Percentiles rank a stretch among this genome's conserved stretches.
phyloP scores from a whole-genome alignment of 2,797 vertebrate species.

The Karalla daura region DNA sequence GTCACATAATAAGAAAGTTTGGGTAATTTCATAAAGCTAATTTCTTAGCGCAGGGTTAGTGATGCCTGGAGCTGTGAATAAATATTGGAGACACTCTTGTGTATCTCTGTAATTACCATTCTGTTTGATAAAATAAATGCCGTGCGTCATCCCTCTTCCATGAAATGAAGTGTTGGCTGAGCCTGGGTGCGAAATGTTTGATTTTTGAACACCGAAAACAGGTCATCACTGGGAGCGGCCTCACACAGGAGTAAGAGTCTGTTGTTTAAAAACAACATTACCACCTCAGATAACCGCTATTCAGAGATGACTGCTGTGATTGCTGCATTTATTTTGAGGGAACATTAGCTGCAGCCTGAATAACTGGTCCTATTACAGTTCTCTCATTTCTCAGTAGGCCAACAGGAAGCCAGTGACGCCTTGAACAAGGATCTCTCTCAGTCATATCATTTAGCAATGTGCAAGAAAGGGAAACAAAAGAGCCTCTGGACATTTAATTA shows the following conservation, averaged over 20 bases:
- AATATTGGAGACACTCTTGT: constrained; percentile 50
- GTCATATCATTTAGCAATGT: constrained; percentile 29
- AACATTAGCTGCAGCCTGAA: constrained; percentile 47
- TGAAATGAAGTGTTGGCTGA: constrained; percentile 58
- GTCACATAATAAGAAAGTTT: constrained; percentile 24
- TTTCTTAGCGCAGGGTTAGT: constrained; percentile 40
- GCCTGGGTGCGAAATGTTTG: constrained; percentile 41
- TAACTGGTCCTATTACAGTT: constrained; percentile 47
- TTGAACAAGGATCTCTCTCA: constrained; percentile 42
- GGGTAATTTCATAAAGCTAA: constrained; percentile 37
- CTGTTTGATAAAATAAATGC: constrained; percentile 56
- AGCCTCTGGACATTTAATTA: constrained; percentile 6
- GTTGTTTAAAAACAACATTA: constrained; percentile 34
- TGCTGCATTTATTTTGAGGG: constrained; percentile 34
- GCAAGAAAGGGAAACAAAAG: constrained; percentile 27
- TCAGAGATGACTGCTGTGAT: constrained; percentile 33
- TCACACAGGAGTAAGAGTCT: constrained; percentile 30
- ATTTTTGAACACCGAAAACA: constrained; percentile 42
- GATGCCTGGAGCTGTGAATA: constrained; percentile 48
- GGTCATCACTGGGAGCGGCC: constrained; percentile 32
- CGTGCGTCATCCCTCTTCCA: constrained; percentile 47
- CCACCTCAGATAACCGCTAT: constrained; percentile 46
- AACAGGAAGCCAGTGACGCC: constrained; percentile 43
- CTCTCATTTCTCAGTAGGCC: constrained; percentile 46
- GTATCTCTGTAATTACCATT: constrained; percentile 60